Evolutionary conservation across 2,888 invertebrate species (phyloP).

Genomic region (Pediacus dermestoides): DNA sequence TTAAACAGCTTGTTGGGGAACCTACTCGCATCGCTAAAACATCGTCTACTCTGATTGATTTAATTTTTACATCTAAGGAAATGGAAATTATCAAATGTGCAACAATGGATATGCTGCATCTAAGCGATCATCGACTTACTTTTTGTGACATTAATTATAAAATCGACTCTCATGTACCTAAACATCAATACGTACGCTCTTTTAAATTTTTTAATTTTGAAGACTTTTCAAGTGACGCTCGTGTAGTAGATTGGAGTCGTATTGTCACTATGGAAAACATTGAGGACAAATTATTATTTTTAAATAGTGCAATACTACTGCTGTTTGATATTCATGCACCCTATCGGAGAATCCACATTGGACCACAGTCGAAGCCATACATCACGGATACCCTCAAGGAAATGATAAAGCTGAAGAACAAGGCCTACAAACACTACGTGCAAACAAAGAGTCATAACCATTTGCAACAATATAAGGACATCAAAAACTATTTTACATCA

Average conservation of each 20-base stretch:
- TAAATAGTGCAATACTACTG: constrained; percentile 1
- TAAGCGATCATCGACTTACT: no score
- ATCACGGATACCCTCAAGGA: constrained; percentile 8
- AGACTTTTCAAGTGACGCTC: no score
- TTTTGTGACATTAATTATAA: neutral
- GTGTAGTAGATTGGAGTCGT: neutral
- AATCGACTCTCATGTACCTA: constrained; percentile 5
- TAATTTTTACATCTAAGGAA: no score
- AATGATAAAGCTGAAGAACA: constrained; percentile 8
- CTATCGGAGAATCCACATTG: constrained; percentile 4
- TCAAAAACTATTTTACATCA: no score
- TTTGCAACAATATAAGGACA: no score
- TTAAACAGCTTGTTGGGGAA: no score
- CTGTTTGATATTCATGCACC: constrained; percentile 10
- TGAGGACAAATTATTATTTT: constrained; percentile 3
- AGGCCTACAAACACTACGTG: constrained; percentile 4
- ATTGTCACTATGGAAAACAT: neutral
- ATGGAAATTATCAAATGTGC: no score
- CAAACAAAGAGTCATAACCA: no score
- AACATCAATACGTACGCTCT: constrained; percentile 5
- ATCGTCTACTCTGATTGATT: no score
- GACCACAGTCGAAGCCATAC: constrained; percentile 7
- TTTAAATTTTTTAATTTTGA: neutral
- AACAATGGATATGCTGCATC: no score
- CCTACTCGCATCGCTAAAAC: no score